Evolutionary conservation across 2,113 vertebrate species (phyloP).

Genomic region (Hystrix brachyura): DNA sequence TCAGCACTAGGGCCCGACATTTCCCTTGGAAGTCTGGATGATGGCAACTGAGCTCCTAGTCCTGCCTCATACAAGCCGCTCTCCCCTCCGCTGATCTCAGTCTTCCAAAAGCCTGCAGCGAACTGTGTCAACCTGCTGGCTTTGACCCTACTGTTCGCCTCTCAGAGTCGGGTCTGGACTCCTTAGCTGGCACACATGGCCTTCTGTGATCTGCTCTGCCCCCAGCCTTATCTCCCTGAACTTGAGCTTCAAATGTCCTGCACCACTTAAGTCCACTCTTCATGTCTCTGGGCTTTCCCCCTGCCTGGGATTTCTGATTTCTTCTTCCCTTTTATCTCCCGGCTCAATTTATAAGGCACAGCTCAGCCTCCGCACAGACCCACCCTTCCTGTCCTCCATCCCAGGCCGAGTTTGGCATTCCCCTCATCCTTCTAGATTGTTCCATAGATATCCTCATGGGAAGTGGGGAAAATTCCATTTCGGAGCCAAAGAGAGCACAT

Average conservation of each 20-base stretch:
- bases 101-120: background rate
- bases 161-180: background rate
- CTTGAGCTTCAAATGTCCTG: background rate
- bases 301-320: too few relatives aligned
- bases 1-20: background rate
- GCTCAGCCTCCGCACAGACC: background rate
- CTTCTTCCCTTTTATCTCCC: background rate
- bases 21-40: background rate
- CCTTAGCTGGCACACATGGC: background rate
- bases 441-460: background rate
- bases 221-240: background rate
- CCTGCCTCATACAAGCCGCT: rapidly evolving
- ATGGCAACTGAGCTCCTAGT: background rate
- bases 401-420: background rate
- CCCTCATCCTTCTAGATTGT: background rate
- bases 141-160: background rate
- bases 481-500: background rate
- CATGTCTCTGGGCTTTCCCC: background rate
- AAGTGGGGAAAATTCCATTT: background rate
- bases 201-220: background rate
- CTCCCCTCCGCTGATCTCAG: background rate
- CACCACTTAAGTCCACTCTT: too few relatives aligned
- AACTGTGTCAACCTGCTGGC: background rate
- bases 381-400: background rate
- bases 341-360: background rate